A percentile compares a stretch with the other conserved stretches of the same genome.
Evolutionary conservation across 2,797 vertebrate species (phyloP).

Genomic region (Synaphobranchus kaupii): DNA sequence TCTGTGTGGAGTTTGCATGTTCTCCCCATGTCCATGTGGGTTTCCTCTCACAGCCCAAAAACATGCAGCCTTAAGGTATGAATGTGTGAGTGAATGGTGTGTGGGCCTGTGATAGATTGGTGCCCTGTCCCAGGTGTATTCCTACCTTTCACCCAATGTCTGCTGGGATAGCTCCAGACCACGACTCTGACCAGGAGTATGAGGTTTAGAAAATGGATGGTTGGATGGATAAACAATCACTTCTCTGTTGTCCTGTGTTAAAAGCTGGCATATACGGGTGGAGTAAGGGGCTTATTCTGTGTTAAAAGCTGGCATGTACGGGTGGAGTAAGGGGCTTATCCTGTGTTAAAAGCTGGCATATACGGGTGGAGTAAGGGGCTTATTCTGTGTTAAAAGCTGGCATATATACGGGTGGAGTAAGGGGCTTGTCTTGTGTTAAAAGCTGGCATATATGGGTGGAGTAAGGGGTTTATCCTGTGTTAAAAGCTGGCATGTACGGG

Average conservation of each 20-base stretch:
- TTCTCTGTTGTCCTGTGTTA: not conserved
- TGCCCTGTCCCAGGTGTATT: too few species aligned
- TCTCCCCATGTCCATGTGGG: too few species aligned
- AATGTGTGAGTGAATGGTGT: too few species aligned
- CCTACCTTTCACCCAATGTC: too few species aligned
- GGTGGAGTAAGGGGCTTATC: not conserved
- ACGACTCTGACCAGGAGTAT: too few species aligned
- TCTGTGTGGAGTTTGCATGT: too few species aligned
- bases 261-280: not conserved
- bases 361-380: not conserved
- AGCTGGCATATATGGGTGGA: not conserved
- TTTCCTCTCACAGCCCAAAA: too few species aligned
- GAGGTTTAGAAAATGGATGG: too few species aligned
- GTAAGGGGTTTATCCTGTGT: not conserved
- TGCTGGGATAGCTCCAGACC: too few species aligned
- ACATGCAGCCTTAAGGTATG: too few species aligned
- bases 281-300: not conserved
- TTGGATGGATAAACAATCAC: not conserved
- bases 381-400: not conserved
- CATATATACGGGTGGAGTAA: not conserved
- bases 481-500: not conserved
- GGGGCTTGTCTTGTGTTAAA: not conserved
- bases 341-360: not conserved
- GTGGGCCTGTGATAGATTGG: too few species aligned
- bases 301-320: not conserved